phyloP scores from a whole-genome alignment of 2,888 invertebrate species.

The Orchesellides sinensis region DNA sequence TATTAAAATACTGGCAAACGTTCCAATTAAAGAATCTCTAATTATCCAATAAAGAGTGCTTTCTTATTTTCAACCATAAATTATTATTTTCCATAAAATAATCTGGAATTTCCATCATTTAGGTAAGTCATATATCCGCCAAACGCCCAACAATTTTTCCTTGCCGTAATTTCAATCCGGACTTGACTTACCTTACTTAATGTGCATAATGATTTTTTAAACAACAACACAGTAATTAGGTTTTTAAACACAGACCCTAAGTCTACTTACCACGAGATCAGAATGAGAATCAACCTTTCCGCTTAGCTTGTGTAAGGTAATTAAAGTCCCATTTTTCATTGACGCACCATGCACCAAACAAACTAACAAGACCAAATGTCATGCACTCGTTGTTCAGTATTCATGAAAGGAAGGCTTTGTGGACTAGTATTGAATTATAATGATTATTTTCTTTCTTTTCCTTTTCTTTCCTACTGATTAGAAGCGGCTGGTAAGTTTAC shows the following conservation, averaged over 20 bases:
- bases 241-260: neutral
- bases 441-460: neutral
- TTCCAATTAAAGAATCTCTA: no score
- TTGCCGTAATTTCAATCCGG: no score
- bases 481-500: conserved; percentile 5
- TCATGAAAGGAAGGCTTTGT: neutral
- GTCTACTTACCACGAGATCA: conserved; percentile 50
- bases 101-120: neutral
- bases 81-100: no score
- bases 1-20: no score
- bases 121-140: neutral
- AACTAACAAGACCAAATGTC: neutral
- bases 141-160: neutral
- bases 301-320: neutral
- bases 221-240: neutral
- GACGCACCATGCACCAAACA: conserved; percentile 13
- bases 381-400: neutral
- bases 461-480: conserved; percentile 8
- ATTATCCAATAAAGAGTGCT: no score
- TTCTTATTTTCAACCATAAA: no score
- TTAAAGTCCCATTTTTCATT: conserved; percentile 41
- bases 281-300: conserved; percentile 49
- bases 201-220: conserved; percentile 20
- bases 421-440: conserved; percentile 13
- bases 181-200: conserved; percentile 52